phyloP scores from a whole-genome alignment of 1,140 invertebrate genomes.

The Mizuhopecten yessoensis region DNA sequence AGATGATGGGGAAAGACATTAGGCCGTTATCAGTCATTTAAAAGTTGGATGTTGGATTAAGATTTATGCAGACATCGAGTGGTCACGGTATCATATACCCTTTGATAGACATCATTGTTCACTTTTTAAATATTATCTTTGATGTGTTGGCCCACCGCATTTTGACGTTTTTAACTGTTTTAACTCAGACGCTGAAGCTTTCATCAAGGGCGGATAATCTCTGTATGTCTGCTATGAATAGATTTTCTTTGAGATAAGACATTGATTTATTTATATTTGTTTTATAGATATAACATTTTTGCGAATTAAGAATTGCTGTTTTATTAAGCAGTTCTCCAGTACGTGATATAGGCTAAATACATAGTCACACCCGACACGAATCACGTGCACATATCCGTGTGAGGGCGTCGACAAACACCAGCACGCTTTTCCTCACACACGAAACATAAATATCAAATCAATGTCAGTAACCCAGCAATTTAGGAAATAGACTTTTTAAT shows the following conservation, averaged over 20 bases:
- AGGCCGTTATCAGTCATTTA: neutral
- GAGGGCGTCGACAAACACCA: neutral
- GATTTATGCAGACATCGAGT: neutral
- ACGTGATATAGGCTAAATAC: neutral
- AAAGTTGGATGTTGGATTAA: neutral
- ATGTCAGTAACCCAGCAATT: neutral
- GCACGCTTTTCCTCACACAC: neutral
- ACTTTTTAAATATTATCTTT: conserved; percentile 24
- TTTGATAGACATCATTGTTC: neutral
- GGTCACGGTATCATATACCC: neutral
- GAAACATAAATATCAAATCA: neutral
- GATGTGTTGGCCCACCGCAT: neutral
- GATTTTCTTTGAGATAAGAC: conserved; percentile 34
- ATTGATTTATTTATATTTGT: conserved; percentile 5
- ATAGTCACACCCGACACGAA: neutral
- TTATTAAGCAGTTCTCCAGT: neutral
- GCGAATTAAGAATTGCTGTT: neutral
- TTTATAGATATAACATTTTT: neutral
- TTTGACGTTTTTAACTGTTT: conserved; percentile 8
- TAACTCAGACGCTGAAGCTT: neutral
- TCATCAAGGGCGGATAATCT: neutral
- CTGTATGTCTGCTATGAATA: neutral
- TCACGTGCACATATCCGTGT: neutral
- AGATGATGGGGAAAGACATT: neutral
- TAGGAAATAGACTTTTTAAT: too few relatives aligned